phyloP scores from a whole-genome alignment of 1,140 invertebrate species.

The Tetramorium parvispinum region DNA sequence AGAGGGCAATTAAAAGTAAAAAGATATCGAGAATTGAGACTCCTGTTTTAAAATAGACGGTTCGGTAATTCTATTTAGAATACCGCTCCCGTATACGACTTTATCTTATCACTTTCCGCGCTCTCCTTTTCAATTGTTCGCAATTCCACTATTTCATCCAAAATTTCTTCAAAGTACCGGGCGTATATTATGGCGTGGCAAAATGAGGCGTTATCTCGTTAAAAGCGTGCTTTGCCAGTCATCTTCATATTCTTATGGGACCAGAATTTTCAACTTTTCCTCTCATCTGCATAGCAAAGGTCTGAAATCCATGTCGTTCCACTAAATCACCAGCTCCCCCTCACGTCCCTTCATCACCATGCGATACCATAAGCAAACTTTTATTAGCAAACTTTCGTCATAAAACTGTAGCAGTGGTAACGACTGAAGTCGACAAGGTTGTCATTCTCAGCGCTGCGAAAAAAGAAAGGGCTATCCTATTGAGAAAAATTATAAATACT shows the following conservation, averaged over 20 bases:
- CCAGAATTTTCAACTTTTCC: constrained; percentile 35
- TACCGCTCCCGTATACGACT: background rate
- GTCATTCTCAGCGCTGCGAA: constrained; percentile 5
- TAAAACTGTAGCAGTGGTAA: constrained; percentile 38
- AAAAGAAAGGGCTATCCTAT: background rate
- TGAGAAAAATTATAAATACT: background rate
- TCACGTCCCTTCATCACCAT: background rate
- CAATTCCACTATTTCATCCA: background rate
- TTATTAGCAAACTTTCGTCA: constrained; percentile 59
- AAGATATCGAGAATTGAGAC: background rate
- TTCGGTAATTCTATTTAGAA: background rate
- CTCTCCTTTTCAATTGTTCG: background rate
- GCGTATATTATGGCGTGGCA: background rate
- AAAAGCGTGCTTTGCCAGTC: background rate
- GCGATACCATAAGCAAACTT: constrained; percentile 35
- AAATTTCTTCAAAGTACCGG: constrained; percentile 7
- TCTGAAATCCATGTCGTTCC: background rate
- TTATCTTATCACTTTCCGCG: background rate
- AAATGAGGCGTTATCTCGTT: constrained; percentile 7
- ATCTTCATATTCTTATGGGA: background rate
- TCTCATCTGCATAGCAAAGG: constrained; percentile 5
- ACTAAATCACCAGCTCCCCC: constrained; percentile 1
- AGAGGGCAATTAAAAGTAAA: background rate
- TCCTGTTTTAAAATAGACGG: background rate
- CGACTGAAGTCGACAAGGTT: background rate